Conservation (phyloP, 1,140 invertebrate genomes). For the Drosophila parvula region DNA sequence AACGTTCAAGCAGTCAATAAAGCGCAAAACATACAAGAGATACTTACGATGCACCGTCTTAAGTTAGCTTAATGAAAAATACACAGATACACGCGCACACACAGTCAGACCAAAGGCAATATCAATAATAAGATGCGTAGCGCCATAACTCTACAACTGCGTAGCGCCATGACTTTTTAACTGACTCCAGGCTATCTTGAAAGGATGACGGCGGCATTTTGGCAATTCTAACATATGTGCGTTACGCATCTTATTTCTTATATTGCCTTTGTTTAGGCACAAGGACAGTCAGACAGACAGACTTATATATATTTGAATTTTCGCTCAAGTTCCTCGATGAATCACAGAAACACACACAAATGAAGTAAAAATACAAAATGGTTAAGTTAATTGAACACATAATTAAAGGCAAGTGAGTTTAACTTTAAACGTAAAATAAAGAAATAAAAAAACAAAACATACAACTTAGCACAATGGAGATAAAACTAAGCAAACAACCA, state of each 20-base stretch:
- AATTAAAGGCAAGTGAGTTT: slow-evolving; percentile 74
- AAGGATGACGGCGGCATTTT: too few relatives aligned
- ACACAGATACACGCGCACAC: slow-evolving; percentile 34
- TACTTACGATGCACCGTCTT: slow-evolving; percentile 68
- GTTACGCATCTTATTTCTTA: not conserved
- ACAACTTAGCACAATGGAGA: slow-evolving; percentile 66
- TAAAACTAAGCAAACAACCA: slow-evolving; percentile 57
- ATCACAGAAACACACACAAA: slow-evolving; percentile 57
- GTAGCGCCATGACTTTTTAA: not conserved
- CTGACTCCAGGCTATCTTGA: too few relatives aligned
- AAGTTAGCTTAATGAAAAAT: slow-evolving; percentile 60
- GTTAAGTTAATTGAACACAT: slow-evolving; percentile 57
- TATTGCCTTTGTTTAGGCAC: not conserved
- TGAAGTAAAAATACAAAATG: slow-evolving; percentile 50
- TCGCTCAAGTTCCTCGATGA: slow-evolving; percentile 79
- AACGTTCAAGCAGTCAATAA: slow-evolving; percentile 75
- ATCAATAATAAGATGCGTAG: not conserved
- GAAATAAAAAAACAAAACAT: slow-evolving; percentile 22
- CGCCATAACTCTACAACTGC: not conserved
- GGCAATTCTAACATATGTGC: not conserved
- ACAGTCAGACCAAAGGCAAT: not conserved
- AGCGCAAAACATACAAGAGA: slow-evolving; percentile 51
- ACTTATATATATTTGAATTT: slow-evolving; percentile 62
- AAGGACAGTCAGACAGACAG: slow-evolving; percentile 5
- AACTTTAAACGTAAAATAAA: slow-evolving; percentile 62